Evolutionary conservation across 2,888 invertebrate genomes (phyloP).

Genomic region (Noctua comes): DNA sequence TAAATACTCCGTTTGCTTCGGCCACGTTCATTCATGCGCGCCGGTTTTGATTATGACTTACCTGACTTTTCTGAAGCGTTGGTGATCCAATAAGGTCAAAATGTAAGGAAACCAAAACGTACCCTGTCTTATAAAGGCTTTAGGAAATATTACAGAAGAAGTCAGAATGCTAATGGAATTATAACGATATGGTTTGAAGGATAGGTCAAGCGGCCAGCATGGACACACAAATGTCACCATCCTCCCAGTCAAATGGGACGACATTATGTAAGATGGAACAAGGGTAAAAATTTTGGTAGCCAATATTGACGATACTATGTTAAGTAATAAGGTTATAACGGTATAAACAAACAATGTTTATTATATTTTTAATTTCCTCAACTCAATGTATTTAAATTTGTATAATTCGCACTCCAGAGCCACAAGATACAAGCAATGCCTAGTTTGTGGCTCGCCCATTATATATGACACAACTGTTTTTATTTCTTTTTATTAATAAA

Average conservation of each 20-base stretch:
- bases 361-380: too few species aligned
- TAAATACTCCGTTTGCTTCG: background rate
- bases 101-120: background rate
- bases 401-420: too few species aligned
- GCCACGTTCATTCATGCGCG: background rate
- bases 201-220: constrained; percentile 75
- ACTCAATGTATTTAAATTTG: too few species aligned
- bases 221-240: constrained; percentile 60
- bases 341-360: too few species aligned
- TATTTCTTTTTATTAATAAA: too few species aligned
- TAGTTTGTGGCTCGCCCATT: too few species aligned
- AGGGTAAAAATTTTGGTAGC: background rate
- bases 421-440: too few species aligned
- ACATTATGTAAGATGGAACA: constrained; percentile 23
- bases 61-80: background rate
- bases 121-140: background rate
- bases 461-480: too few species aligned
- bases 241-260: constrained; percentile 45
- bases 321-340: background rate
- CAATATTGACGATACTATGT: background rate
- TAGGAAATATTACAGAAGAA: background rate
- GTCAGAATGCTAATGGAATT: constrained; percentile 1
- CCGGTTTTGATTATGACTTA: background rate
- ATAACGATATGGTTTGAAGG: constrained; percentile 30
- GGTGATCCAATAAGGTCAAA: background rate